Evolutionary conservation across 2,888 invertebrate genomes (phyloP), one percentile per base, ranked within the genome.

Genomic region (Calameuta filiformis): DNA sequence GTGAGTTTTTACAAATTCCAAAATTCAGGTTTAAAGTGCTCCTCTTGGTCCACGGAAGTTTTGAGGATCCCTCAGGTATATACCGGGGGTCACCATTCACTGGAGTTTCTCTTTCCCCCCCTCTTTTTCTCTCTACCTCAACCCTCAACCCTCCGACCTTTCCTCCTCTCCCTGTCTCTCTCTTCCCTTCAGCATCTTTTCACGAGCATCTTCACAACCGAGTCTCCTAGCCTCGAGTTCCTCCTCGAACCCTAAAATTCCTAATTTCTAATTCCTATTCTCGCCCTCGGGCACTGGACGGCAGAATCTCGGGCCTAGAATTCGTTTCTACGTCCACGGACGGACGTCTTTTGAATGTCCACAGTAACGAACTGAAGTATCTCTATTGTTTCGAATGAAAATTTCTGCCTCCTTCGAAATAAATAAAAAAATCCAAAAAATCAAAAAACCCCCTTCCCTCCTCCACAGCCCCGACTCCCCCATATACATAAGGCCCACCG

Each of bases 371-470:
- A 2, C 40, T 2, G 0, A 15, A 86, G 88, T 89, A 90, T 89
- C 90, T 89, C 86, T 89, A 89, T 90, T 88, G 90, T 90, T 90
- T 87, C 89, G 87, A 89, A 89, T 89, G 89, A 87, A 88, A 88
- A 89, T 90, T 84, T 86, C 85, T 84, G 76, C 56, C 68, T 35
- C 4, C 31, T 69, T 69, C 69, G 30, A 40, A 15, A 40, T 40
- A 40, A 15, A 40, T 15, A 40, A 40, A 40, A 15, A 40, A 40
- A 31, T 31, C 15, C 1, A 0, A 15, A 40, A 40, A 40, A 6
- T 15, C 15, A 40, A 0, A 40, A 15, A 15, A 12, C 1, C 0
- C 37, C 37, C 37, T 37, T 12, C 4, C 15, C 6, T 2, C 15
- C 3, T 35, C 35, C 35, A 6, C 40, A 15, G 4, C 6, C 40